phyloP scores from a whole-genome alignment of 2,797 vertebrate species.

The Rhinatrema bivittatum region DNA sequence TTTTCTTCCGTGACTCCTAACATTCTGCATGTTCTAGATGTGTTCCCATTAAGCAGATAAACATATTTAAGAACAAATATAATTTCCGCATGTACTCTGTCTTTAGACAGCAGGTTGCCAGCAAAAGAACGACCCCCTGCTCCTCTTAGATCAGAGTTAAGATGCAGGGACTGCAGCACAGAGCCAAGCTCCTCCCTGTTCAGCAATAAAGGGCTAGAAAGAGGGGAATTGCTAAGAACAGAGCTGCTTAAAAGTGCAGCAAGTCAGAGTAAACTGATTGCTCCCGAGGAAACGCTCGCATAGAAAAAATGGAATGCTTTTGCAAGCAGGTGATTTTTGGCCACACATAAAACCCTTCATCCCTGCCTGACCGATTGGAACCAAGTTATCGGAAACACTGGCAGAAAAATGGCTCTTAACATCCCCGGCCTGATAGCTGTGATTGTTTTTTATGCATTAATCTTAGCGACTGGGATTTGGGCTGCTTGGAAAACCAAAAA shows the following conservation, averaged over 20 bases:
- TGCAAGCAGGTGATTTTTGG: not conserved
- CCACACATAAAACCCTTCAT: not conserved
- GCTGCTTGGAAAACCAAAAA: conserved; percentile 38
- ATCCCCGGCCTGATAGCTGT: conserved; percentile 22
- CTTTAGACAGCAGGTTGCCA: too few species aligned
- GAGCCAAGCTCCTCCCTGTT: conserved; percentile 8
- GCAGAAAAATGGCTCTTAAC: conserved; percentile 31
- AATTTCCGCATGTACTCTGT: too few species aligned
- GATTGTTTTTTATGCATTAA: conserved; percentile 34
- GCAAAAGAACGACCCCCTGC: too few species aligned
- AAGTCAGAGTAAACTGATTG: too few species aligned
- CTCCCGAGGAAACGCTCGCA: too few species aligned
- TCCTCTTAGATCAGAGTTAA: conserved; percentile 4
- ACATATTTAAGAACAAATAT: too few species aligned
- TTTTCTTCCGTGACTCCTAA: too few species aligned
- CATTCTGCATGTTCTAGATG: too few species aligned
- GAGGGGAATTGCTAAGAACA: not conserved
- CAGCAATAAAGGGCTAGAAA: conserved; percentile 6
- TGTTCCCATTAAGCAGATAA: too few species aligned
- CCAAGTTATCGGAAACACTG: not conserved
- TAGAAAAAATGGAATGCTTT: not conserved
- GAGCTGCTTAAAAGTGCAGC: too few species aligned
- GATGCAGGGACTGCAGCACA: not conserved
- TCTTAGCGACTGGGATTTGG: conserved; percentile 40
- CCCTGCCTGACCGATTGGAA: not conserved